These are phyloP conservation scores for Botia kubotai DNA, from an alignment of 2,797 vertebrate species.

Conservation along the genomic window DNA sequence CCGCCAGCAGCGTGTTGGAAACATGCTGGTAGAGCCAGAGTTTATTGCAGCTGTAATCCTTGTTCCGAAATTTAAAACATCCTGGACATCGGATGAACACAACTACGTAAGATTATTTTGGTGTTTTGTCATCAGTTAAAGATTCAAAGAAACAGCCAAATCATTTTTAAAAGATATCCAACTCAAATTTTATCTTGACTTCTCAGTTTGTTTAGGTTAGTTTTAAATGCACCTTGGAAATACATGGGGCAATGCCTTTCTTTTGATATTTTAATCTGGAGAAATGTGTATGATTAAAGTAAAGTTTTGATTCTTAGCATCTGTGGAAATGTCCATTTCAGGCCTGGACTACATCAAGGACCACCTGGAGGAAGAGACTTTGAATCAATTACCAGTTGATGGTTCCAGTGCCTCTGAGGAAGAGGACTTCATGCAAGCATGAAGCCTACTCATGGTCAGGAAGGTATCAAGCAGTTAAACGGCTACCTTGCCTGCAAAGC, in stretches of 20 bases:
- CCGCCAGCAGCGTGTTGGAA: constrained; percentile 21
- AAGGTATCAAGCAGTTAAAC: constrained; percentile 37
- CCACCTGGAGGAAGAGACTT: constrained; percentile 14
- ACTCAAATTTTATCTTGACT: neutral
- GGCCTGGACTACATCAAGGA: constrained; percentile 18
- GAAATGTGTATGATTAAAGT: constrained; percentile 6
- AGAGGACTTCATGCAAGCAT: constrained; percentile 43
- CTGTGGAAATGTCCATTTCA: constrained; percentile 16
- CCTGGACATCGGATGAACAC: constrained; percentile 5
- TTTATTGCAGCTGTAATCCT: constrained; percentile 13
- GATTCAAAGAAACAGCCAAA: constrained; percentile 23
- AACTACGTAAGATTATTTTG: neutral
- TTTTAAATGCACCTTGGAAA: neutral
- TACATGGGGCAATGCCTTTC: neutral
- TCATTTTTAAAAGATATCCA: neutral
- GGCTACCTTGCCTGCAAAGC: constrained; percentile 26
- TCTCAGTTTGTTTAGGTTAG: neutral
- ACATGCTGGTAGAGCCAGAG: constrained; percentile 29
- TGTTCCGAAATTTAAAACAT: constrained; percentile 26
- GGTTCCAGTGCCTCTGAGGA: constrained; percentile 40
- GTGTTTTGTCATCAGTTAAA: constrained; percentile 22
- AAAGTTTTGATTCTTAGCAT: constrained; percentile 6
- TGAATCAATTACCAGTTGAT: neutral
- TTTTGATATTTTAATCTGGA: constrained; percentile 15
- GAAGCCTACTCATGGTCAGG: constrained; percentile 29